A percentile compares a stretch with the other conserved stretches of the same genome.
phyloP scores from a whole-genome alignment of 2,797 vertebrate species.

The Gymnodraco acuticeps region DNA sequence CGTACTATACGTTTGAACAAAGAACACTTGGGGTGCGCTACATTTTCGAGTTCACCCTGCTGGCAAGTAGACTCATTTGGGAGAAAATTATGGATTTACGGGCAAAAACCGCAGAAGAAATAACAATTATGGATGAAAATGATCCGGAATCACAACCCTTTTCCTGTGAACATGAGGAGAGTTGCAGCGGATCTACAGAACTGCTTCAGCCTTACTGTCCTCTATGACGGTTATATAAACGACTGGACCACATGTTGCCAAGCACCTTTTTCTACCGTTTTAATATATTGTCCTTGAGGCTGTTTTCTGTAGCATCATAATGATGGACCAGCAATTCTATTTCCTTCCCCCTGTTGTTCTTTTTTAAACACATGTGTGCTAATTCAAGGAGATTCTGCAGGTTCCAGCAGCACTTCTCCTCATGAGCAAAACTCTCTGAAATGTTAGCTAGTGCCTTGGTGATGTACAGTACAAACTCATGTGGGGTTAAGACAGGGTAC shows the following conservation, averaged over 20 bases:
- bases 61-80: not conserved
- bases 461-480: slow-evolving; percentile 59
- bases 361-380: slow-evolving; percentile 45
- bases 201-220: slow-evolving; percentile 32
- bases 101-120: not conserved
- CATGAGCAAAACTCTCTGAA: slow-evolving; percentile 58
- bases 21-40: too few species aligned
- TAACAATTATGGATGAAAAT: slow-evolving; percentile 8
- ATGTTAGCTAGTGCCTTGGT: slow-evolving; percentile 80
- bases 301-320: slow-evolving; percentile 49
- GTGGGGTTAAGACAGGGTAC: slow-evolving; percentile 22
- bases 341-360: slow-evolving; percentile 29
- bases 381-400: slow-evolving; percentile 68
- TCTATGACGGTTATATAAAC: slow-evolving; percentile 47
- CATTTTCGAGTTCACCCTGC: too few species aligned
- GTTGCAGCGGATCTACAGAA: slow-evolving; percentile 2
- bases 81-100: not conserved
- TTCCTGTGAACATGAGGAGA: not conserved
- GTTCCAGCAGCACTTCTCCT: slow-evolving; percentile 71
- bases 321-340: slow-evolving; percentile 44
- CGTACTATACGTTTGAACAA: too few species aligned
- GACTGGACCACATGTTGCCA: slow-evolving; percentile 74
- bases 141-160: slow-evolving; percentile 6
- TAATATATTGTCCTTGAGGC: slow-evolving; percentile 71
- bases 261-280: slow-evolving; percentile 86